Conservation (phyloP, 2,113 vertebrate genomes). For the Calypte anna region DNA sequence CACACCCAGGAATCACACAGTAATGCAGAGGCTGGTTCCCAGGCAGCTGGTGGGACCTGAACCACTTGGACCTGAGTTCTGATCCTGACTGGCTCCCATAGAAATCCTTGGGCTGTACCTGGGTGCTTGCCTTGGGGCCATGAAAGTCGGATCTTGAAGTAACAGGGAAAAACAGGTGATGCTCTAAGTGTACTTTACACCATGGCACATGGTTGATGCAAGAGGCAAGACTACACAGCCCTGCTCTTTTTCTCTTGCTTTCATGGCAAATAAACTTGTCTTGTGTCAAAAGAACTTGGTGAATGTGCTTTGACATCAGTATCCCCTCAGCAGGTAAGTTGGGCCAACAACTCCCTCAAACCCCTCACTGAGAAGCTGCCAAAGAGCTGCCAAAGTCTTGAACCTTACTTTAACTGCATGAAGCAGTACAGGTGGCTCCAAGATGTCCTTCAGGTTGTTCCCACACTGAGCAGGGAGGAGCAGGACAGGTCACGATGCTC, state of each 20-base stretch:
- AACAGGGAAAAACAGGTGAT: constrained; percentile 9
- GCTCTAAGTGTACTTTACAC: not conserved
- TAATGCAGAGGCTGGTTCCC: not conserved
- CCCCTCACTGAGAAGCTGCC: not conserved
- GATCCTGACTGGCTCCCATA: not conserved
- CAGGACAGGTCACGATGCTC: not conserved
- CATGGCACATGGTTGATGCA: not conserved
- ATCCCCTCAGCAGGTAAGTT: not conserved
- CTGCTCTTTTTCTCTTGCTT: not conserved
- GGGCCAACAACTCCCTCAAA: not conserved
- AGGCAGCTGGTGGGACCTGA: not conserved
- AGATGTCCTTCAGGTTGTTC: not conserved
- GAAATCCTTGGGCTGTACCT: not conserved
- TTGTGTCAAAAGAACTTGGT: not conserved
- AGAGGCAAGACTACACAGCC: not conserved
- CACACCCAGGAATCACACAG: not conserved
- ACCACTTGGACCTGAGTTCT: not conserved
- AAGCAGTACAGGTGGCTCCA: constrained; percentile 60
- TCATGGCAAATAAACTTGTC: not conserved
- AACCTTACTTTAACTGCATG: constrained; percentile 74
- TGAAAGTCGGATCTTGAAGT: not conserved
- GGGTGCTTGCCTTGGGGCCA: not conserved
- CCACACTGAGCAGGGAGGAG: not conserved
- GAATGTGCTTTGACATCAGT: not conserved
- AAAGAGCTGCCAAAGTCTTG: not conserved